Base-by-base conservation (phyloP, 2,797 vertebrate species). In the Rhinatrema bivittatum region DNA sequence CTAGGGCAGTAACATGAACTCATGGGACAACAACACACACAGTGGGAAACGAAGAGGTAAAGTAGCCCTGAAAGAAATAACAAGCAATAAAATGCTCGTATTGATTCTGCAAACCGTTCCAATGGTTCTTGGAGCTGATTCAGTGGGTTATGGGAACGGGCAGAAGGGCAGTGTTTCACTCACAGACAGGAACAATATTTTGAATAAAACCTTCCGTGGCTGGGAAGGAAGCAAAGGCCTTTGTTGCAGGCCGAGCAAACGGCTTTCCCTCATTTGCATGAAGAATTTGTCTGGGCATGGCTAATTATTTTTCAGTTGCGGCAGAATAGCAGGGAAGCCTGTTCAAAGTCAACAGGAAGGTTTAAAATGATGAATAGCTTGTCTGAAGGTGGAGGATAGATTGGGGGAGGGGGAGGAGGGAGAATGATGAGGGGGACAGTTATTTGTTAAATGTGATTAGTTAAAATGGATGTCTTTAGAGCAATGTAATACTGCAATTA, bases 61-160 rank as follows among this genome's bases (percentile, higher is more conserved):
- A 47, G 38, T 11, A 48, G 16, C 5, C 9, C n/a, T 14, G 11
- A 12, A 38, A 27, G 19, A 30, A 34, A 20, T n/a, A 53, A 49
- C 36, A 42, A 36, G 25, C 42, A 46, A 23, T 51, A 45, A 45
- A 56, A 38, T 0, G 2, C 28, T 42, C 40, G 34, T 47, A 42
- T 21, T 46, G 45, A 57, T 50, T 62, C 34, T 0, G 1, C 36
- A 42, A 48, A 56, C 49, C 10, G 25, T 30, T 20, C 9, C 2
- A 15, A 18, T 33, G 34, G 29, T 48, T 46, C 44, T 36, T 35
- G 44, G 39, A 53, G 53, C 13, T 28, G 25, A 42, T 32, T 53
- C 50, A 19, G 25, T 35, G 39, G 62, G 19, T 51, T 51, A 71
- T 27, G 19, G 40, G 50, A 59, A 57, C 60, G 20, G 28, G 14